Base-by-base conservation (phyloP, 2,113 vertebrate species). In the Pimephales promelas region DNA sequence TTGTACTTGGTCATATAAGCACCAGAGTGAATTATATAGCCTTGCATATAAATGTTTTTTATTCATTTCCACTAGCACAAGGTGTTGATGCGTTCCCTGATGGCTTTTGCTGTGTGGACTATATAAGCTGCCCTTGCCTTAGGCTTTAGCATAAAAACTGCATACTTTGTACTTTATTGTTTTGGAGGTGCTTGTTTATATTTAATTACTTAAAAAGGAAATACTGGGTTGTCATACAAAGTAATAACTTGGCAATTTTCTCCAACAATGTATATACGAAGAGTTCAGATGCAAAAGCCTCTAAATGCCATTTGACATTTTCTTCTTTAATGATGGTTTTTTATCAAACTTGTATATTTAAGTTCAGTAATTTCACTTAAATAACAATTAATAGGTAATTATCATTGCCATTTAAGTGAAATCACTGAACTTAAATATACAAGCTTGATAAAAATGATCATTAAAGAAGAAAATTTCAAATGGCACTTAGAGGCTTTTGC, bases 81-180 rank as follows among this genome's bases (percentile, higher is more conserved):
- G 40, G 49, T 78, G 66, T 61, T 75, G 57, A 80, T 74, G 56
- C 13, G 59, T 59, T 78, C 18, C 73, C 66, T 79, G 54, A 88
- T 74, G 79, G 76, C 75, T 88, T 82, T 66, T 82, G 71, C 76
- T 82, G 20, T 76, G 79, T 76, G 49, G 72, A 77, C 31, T 62
- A 66, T 24, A 82, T 31, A 82, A 78, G 40, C 52, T 84, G 84
- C 80, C 84, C 80, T 87, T 89, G 84, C 86, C 86, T 45, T 2
- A 76, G 72, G 83, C 71, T 57, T 84, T 74, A 34, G 28, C 28
- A 77, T 84, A 77, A 81, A 79, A 59, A 56, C 57, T 64, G 72
- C 73, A 81, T 71, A 34, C 34, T 79, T 61, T 34, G 26, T 80
- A 83, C 74, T 75, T 79, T 43, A 34, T 74, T 72, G 52, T 45